Percentiles rank a stretch among this genome's conserved stretches.
These are phyloP conservation scores for Eurois occulta DNA, from an alignment of 2,888 invertebrate genomes.

Conservation along the genomic window DNA sequence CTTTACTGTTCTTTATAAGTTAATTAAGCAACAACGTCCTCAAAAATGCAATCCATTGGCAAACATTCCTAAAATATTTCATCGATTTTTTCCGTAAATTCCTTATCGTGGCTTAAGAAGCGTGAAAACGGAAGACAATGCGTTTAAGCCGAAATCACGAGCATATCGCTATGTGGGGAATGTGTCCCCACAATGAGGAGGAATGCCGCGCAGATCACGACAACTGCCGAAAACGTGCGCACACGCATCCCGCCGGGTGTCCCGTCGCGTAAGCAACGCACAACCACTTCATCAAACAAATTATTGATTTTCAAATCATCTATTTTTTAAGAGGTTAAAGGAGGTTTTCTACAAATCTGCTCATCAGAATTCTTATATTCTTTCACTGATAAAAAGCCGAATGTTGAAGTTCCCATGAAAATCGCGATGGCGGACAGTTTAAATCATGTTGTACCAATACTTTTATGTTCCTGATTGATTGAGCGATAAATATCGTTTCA, in stretches of 20 bases:
- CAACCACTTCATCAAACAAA: slow-evolving; percentile 63
- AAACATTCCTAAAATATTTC: slow-evolving; percentile 48
- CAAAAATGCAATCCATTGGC: slow-evolving; percentile 21
- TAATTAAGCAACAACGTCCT: neutral
- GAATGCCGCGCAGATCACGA: slow-evolving; percentile 78
- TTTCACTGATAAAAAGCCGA: too few relatives aligned
- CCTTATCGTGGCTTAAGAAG: slow-evolving; percentile 64
- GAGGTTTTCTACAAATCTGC: neutral
- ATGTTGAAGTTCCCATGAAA: neutral
- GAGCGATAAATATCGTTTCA: slow-evolving; percentile 31
- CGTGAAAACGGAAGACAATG: slow-evolving; percentile 83
- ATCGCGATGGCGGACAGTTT: too few relatives aligned
- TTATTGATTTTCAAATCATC: slow-evolving; percentile 37
- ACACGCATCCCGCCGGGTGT: slow-evolving; percentile 74
- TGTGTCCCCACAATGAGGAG: slow-evolving; percentile 73
- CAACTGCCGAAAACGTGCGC: slow-evolving; percentile 83
- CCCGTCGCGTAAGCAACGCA: slow-evolving; percentile 50
- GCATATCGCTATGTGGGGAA: slow-evolving; percentile 86
- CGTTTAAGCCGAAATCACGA: slow-evolving; percentile 78
- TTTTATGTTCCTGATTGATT: slow-evolving; percentile 8
- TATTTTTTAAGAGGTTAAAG: neutral
- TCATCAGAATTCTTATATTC: neutral
- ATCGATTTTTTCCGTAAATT: slow-evolving; percentile 46
- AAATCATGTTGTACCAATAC: slow-evolving; percentile 12
- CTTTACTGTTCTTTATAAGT: neutral